Conservation (phyloP, 37 sponge, comb jelly and placozoan species). For the Aplysina aerophoba region DNA sequence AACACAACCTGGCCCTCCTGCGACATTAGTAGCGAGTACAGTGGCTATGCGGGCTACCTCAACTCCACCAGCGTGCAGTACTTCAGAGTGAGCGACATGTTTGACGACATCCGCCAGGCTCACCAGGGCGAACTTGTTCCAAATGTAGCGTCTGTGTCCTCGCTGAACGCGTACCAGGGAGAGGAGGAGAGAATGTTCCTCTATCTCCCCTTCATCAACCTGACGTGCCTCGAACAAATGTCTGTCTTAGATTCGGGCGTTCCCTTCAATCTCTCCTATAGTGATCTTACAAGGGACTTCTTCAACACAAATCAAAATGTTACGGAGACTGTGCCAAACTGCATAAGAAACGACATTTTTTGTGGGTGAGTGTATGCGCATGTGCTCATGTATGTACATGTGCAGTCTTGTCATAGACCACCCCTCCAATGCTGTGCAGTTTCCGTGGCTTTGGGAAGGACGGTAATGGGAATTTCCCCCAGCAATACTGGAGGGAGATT, state of each 20-base stretch:
- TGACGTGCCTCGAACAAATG: not conserved
- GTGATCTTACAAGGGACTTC: not conserved
- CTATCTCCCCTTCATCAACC: constrained; percentile 64
- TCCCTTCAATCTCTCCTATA: not conserved
- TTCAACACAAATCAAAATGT: not conserved
- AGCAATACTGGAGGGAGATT: constrained; percentile 61
- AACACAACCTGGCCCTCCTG: not conserved
- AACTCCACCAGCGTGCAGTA: not conserved
- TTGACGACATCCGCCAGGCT: not conserved
- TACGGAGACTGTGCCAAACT: not conserved
- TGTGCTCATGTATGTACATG: too few species aligned
- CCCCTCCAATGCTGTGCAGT: constrained; percentile 38
- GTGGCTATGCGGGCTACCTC: constrained; percentile 6
- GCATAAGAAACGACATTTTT: not conserved
- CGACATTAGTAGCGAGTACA: not conserved
- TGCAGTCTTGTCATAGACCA: too few species aligned
- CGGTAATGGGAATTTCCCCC: not conserved
- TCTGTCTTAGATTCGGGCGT: too few species aligned
- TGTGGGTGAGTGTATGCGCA: constrained; percentile 28
- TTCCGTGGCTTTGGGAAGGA: constrained; percentile 58
- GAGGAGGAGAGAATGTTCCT: not conserved
- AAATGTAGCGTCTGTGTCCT: too few species aligned
- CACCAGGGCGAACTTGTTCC: not conserved
- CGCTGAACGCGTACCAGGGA: not conserved
- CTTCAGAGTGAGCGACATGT: not conserved